These are phyloP conservation scores for Meles meles DNA, from an alignment of 2,113 vertebrate species.

Conservation along the genomic window DNA sequence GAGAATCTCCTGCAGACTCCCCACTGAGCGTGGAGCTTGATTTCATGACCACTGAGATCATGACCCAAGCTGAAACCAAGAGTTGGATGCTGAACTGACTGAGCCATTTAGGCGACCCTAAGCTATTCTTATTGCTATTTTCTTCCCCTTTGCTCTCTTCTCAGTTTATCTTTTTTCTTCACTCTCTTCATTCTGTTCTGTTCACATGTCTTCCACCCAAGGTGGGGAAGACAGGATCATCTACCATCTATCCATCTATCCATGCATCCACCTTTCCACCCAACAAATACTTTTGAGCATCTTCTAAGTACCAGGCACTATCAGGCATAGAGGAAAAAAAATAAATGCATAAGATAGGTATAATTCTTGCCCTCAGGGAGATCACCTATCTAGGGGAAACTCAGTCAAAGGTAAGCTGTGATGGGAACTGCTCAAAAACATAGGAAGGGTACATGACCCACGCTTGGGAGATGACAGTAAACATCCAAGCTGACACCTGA, in stretches of 20 bases:
- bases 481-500: neutral
- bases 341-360: neutral
- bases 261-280: neutral
- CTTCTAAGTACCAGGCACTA: neutral
- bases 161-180: neutral
- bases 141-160: neutral
- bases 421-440: neutral
- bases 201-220: neutral
- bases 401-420: neutral
- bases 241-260: neutral
- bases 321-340: neutral
- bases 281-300: neutral
- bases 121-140: neutral
- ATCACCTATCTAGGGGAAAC: no score
- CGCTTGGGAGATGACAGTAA: neutral
- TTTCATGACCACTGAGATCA: neutral
- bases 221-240: neutral
- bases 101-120: neutral
- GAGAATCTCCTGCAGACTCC: neutral
- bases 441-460: neutral
- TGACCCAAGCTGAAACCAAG: neutral
- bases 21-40: neutral
- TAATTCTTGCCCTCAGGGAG: neutral
- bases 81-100: neutral
- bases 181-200: neutral